Percentiles rank a stretch among this genome's conserved stretches.
Conservation (phyloP, 92 coral and sea anemone species). For the Siderastrea radians region DNA sequence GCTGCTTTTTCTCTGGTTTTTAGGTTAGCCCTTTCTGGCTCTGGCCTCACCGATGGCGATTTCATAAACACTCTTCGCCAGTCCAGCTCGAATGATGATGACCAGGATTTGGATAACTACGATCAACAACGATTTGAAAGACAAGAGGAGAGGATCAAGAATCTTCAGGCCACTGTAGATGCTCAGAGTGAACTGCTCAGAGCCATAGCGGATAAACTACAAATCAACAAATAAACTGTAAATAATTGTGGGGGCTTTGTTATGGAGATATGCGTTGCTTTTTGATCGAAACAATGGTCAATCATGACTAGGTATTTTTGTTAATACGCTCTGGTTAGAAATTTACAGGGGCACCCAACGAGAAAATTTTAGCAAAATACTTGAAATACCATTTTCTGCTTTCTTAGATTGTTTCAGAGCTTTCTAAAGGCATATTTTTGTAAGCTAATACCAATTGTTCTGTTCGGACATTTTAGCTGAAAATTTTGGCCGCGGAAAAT, state of each 20-base stretch:
- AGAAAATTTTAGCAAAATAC: too few species aligned
- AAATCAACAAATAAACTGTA: conserved; percentile 5
- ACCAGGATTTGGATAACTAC: conserved; percentile 37
- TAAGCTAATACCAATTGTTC: too few species aligned
- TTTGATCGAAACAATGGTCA: too few species aligned
- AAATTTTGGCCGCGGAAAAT: too few species aligned
- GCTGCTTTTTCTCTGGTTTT: not conserved
- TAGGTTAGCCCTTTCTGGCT: conserved; percentile 35
- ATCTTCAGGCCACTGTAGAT: conserved; percentile 77
- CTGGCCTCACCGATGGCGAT: conserved; percentile 23
- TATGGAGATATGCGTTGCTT: not conserved
- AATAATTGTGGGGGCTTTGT: not conserved
- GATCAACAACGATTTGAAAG: conserved; percentile 43
- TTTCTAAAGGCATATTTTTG: too few species aligned
- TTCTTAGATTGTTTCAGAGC: too few species aligned
- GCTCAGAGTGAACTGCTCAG: conserved; percentile 65
- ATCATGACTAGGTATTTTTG: too few species aligned
- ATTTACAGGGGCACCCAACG: too few species aligned
- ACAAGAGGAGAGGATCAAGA: conserved; percentile 64
- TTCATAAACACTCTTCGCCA: conserved; percentile 31
- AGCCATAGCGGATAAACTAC: conserved; percentile 75
- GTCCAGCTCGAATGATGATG: not conserved
- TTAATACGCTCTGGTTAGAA: too few species aligned
- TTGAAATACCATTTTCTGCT: too few species aligned
- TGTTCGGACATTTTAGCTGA: too few species aligned